A percentile compares a stretch with the other conserved stretches of the same genome.
phyloP scores from a whole-genome alignment of 2,797 vertebrate genomes.

The Ibycter americanus region DNA sequence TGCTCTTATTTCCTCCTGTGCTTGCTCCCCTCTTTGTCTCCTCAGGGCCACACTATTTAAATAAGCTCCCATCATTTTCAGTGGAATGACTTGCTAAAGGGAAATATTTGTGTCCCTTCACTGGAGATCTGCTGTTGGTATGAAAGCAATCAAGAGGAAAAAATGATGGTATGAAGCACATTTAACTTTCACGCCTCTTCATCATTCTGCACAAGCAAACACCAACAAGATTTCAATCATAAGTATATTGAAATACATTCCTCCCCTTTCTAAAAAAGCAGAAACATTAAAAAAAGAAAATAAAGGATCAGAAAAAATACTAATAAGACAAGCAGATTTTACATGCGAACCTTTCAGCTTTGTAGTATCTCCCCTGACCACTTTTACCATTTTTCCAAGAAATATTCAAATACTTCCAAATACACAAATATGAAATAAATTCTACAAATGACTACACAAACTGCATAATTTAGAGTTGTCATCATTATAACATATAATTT shows the following conservation, averaged over 20 bases:
- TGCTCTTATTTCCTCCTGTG: conserved; percentile 39
- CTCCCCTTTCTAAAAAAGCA: background rate
- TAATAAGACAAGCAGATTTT: background rate
- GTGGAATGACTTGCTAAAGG: conserved; percentile 72
- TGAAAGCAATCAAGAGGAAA: conserved; percentile 67
- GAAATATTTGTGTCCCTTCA: conserved; percentile 72
- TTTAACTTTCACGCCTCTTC: conserved; percentile 70
- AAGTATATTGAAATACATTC: conserved; percentile 18
- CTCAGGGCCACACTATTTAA: conserved; percentile 59
- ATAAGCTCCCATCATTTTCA: conserved; percentile 73
- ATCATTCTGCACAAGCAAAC: conserved; percentile 59
- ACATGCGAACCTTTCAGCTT: background rate
- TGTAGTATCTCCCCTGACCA: background rate
- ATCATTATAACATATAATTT: background rate
- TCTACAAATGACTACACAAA: background rate
- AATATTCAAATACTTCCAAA: background rate
- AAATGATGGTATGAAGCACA: conserved; percentile 63
- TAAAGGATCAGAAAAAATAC: background rate
- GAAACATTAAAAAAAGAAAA: background rate
- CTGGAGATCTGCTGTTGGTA: conserved; percentile 71
- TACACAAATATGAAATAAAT: background rate
- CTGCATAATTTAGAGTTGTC: background rate
- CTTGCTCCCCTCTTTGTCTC: conserved; percentile 23
- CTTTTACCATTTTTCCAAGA: background rate
- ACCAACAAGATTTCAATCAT: conserved; percentile 45